phyloP scores from a whole-genome alignment of 2,888 invertebrate species.

The Noctua pronuba region DNA sequence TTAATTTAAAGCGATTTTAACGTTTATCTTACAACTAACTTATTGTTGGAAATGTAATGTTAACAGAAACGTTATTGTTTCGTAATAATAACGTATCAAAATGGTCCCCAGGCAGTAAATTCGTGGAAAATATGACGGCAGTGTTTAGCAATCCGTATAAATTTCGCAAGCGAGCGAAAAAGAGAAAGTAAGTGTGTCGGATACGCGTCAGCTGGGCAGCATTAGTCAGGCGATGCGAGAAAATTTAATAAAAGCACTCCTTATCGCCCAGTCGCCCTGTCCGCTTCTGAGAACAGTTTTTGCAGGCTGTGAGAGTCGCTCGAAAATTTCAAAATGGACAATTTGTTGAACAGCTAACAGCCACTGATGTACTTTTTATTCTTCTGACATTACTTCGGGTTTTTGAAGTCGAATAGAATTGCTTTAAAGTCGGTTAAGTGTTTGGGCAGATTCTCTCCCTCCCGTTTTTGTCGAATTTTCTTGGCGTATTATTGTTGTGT shows the following conservation, averaged over 20 bases:
- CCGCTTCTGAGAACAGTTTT: slow-evolving; percentile 66
- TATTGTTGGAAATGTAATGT: slow-evolving; percentile 16
- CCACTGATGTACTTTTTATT: slow-evolving; percentile 62
- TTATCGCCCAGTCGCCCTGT: slow-evolving; percentile 80
- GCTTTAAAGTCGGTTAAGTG: slow-evolving; percentile 61
- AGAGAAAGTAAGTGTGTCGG: slow-evolving; percentile 82
- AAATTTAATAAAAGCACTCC: slow-evolving; percentile 89
- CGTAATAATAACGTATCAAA: slow-evolving; percentile 49
- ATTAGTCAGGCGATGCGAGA: slow-evolving; percentile 89
- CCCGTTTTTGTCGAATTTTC: slow-evolving; percentile 38
- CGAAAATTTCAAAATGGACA: slow-evolving; percentile 65
- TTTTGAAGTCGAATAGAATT: slow-evolving; percentile 61
- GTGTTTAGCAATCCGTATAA: slow-evolving; percentile 75
- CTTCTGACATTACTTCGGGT: slow-evolving; percentile 51
- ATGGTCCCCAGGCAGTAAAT: slow-evolving; percentile 53
- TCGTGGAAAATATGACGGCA: slow-evolving; percentile 67
- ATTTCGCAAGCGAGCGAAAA: slow-evolving; percentile 79
- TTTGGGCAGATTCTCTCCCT: slow-evolving; percentile 47
- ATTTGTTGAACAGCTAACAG: slow-evolving; percentile 59
- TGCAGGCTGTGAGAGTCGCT: slow-evolving; percentile 56
- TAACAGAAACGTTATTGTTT: slow-evolving; percentile 35
- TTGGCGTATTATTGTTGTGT: slow-evolving; percentile 36
- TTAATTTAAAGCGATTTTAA: slow-evolving; percentile 36
- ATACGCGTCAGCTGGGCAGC: slow-evolving; percentile 87
- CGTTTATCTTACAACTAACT: slow-evolving; percentile 20